Evolutionary conservation across 2,113 vertebrate genomes (phyloP).

Genomic region (Gymnogyps californianus): DNA sequence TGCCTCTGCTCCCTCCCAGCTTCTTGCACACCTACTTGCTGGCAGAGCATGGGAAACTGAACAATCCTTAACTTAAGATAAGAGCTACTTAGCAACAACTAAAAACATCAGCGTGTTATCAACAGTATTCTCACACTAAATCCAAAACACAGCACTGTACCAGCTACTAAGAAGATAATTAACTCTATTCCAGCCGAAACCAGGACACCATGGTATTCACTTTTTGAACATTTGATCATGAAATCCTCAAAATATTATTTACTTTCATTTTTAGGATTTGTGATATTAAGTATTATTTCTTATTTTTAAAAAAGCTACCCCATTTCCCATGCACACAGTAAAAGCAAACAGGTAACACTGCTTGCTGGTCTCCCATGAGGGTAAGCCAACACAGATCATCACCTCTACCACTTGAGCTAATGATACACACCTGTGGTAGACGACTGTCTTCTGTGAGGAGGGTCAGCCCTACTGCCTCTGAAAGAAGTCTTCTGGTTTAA

Average conservation of each 20-base stretch:
- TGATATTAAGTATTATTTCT: background rate
- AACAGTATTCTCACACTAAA: too few relatives aligned
- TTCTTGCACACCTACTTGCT: too few relatives aligned
- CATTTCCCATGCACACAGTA: background rate
- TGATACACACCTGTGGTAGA: accelerated
- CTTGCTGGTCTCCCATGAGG: background rate
- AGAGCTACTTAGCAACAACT: too few relatives aligned
- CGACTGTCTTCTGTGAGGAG: accelerated
- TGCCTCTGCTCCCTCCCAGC: too few relatives aligned
- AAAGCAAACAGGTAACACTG: background rate
- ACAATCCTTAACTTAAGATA: too few relatives aligned
- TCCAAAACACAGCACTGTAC: too few relatives aligned
- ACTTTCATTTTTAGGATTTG: background rate
- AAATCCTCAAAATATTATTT: background rate
- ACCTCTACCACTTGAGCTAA: background rate
- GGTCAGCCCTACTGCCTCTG: background rate
- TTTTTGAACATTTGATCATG: background rate
- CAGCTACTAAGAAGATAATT: too few relatives aligned
- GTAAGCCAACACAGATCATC: background rate
- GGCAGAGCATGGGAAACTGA: too few relatives aligned
- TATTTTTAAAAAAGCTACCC: background rate
- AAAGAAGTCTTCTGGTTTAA: background rate
- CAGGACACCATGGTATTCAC: background rate
- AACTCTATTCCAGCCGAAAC: too few relatives aligned
- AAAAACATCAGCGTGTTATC: too few relatives aligned